Base-by-base conservation (phyloP, 1,140 invertebrate species). In the Asbolus verrucosus region DNA sequence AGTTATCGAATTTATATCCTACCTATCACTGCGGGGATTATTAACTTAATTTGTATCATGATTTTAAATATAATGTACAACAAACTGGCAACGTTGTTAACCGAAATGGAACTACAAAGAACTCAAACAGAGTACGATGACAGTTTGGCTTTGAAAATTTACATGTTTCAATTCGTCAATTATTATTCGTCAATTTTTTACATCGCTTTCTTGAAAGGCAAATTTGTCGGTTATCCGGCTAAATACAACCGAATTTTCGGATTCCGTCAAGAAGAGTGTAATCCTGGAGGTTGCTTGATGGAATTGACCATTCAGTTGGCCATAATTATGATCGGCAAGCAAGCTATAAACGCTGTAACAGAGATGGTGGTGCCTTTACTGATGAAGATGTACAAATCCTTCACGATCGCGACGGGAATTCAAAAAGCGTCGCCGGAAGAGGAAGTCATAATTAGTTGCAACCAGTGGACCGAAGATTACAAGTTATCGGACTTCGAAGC, bases 181-280 rank as follows among this genome's bases (percentile, higher is more conserved):
- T 94, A 91, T 78, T 95, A 94, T 79, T 91, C 92, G 1, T 93
- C 91, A 33, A 89, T 94, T 65, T 92, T 95, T 79, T 95, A 95
- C 80, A 92, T 95, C 50, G 93, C 92, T 1, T 95, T 94, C 78
- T 87, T 94, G 72, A 94, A 94, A 81, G 92, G 92, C 39, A 89
- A 91, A 76, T 92, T 92, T 82, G 87, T 90, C 21, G 91, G 92
- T 3, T 91, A 90, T 81, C 91, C 92, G 14, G 87, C 89, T 1
- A 87, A 93, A 72, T 94, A 93, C 76, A 88, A 87, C 72, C 85
- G 84, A 43, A 87, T 94, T 54, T 86, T 93, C 67, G 87, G 87
- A 33, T 85, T 89, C 18, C 78, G 90, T 62, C 89, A 89, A 79
- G 90, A 91, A 85, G 89, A 91, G 85, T 95, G 92, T 78, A 90